Percentiles rank a stretch among this genome's conserved stretches.
These are phyloP conservation scores for Hypanus sabinus DNA, from an alignment of 2,113 vertebrate genomes.

Conservation along the genomic window DNA sequence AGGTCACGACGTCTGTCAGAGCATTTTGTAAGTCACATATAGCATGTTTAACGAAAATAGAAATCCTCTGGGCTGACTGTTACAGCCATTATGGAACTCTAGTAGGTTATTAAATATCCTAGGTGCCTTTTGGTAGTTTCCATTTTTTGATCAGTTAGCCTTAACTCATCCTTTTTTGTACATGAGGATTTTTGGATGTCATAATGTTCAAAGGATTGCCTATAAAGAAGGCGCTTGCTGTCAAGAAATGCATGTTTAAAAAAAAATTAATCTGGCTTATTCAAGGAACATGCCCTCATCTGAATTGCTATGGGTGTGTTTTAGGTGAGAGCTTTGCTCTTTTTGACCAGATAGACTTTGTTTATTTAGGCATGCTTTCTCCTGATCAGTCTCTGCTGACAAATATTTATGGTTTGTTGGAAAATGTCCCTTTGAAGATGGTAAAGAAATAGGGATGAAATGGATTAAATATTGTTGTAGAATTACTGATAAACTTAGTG, in stretches of 20 bases:
- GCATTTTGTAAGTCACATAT: background rate
- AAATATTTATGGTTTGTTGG: constrained; percentile 45
- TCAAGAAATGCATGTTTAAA: background rate
- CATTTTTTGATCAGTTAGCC: too few relatives aligned
- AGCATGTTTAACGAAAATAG: background rate
- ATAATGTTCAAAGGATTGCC: background rate
- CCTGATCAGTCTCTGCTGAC: constrained; percentile 42
- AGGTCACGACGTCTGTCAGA: too few relatives aligned
- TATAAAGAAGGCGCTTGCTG: background rate
- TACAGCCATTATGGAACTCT: too few relatives aligned
- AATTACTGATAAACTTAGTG: constrained; percentile 39
- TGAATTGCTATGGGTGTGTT: background rate
- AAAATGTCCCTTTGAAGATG: constrained; percentile 43
- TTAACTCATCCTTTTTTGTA: too few relatives aligned
- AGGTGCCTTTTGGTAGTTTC: too few relatives aligned
- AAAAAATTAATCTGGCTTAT: background rate
- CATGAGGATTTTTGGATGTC: background rate
- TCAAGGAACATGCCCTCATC: background rate
- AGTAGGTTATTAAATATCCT: too few relatives aligned
- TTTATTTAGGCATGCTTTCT: constrained; percentile 43
- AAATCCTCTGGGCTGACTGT: too few relatives aligned
- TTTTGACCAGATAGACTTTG: background rate
- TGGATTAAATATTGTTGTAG: constrained; percentile 40
- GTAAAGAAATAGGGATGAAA: constrained; percentile 36
- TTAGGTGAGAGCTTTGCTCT: background rate